Evolutionary conservation across 2,797 vertebrate genomes (phyloP).

Genomic region (Takifugu ocellatus): DNA sequence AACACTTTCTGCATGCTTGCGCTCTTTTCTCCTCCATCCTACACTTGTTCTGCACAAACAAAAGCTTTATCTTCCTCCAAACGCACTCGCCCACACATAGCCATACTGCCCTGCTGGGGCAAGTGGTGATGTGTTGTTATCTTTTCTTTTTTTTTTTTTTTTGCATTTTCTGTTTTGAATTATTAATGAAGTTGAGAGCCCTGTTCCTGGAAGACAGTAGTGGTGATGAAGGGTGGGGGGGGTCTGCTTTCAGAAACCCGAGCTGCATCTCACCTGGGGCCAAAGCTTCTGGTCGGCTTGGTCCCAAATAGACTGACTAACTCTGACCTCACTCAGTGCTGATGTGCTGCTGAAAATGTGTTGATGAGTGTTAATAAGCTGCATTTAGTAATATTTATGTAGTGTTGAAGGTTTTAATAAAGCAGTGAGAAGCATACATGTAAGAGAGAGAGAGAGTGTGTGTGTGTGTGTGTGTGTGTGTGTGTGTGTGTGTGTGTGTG

Average conservation of each 20-base stretch:
- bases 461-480: no score
- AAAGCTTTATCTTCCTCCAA: constrained; percentile 54
- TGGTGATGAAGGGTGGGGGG: constrained; percentile 16
- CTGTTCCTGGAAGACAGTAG: constrained; percentile 75
- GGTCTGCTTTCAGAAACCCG: constrained; percentile 82
- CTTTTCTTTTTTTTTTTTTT: no score
- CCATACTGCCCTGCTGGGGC: constrained; percentile 40
- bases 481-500: no score
- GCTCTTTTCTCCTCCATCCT: constrained; percentile 21
- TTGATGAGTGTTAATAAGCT: not conserved
- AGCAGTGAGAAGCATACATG: no score
- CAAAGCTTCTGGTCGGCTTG: constrained; percentile 48
- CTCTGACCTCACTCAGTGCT: constrained; percentile 16
- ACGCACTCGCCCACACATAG: constrained; percentile 58
- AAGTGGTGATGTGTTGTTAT: constrained; percentile 52
- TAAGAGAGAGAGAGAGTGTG: no score
- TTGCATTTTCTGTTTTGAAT: constrained; percentile 57
- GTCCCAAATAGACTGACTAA: constrained; percentile 45
- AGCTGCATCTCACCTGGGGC: constrained; percentile 67
- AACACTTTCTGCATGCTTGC: constrained; percentile 5
- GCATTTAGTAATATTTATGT: constrained; percentile 5
- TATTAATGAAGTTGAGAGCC: constrained; percentile 73
- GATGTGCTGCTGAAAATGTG: constrained; percentile 22
- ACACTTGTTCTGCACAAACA: constrained; percentile 50
- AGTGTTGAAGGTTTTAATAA: no score